Conservation (phyloP, 2,888 invertebrate genomes). For the Seira sanloemensis region DNA sequence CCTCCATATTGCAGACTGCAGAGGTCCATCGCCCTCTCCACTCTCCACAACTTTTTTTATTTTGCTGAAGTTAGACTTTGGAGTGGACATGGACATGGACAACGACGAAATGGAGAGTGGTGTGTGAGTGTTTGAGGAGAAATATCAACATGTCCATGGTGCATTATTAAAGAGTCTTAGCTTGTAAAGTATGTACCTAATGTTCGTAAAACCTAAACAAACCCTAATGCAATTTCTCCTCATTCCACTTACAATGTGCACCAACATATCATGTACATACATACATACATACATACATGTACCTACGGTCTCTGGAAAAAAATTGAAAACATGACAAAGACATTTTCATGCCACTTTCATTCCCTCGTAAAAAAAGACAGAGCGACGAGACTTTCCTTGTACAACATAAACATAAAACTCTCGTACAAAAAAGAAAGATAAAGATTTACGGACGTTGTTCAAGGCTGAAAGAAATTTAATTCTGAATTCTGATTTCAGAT, state of each 20-base stretch:
- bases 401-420: too few species aligned
- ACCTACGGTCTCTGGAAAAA: background rate
- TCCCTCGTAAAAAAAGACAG: too few species aligned
- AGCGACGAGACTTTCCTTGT: too few species aligned
- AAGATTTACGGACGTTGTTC: too few species aligned
- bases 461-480: too few species aligned
- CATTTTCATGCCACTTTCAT: background rate
- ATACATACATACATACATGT: background rate
- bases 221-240: background rate
- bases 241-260: too few species aligned
- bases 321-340: background rate
- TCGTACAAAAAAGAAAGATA: too few species aligned
- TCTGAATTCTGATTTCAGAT: too few species aligned
- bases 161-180: background rate
- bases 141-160: slow-evolving; percentile 1
- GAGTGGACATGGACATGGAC: too few species aligned
- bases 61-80: background rate
- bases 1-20: background rate
- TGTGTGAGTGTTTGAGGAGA: background rate
- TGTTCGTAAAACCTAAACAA: background rate
- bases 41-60: background rate
- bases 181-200: background rate
- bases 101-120: background rate
- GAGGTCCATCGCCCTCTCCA: background rate
- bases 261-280: background rate